A percentile compares a stretch with the other conserved stretches of the same genome.
These are phyloP conservation scores for Etia nguti DNA, from an alignment of 2,113 vertebrate species.

Conservation along the genomic window DNA sequence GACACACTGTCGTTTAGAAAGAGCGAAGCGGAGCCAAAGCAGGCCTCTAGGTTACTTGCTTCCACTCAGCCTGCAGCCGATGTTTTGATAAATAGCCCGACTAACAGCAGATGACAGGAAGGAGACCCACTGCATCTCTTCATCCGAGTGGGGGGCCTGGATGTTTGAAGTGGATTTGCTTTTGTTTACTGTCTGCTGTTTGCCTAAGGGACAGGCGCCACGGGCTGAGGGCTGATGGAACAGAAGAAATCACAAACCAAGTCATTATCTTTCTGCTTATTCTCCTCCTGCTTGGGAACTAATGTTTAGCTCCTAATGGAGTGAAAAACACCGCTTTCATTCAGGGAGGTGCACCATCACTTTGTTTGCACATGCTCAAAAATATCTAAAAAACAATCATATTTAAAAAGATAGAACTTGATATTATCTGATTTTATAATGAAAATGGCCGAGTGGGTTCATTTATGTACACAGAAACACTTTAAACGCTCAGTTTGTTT, in stretches of 20 bases:
- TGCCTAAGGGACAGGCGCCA: not conserved
- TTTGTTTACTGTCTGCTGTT: conserved; percentile 24
- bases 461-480: not conserved
- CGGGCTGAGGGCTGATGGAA: not conserved
- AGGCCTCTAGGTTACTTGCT: not conserved
- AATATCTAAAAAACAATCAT: not conserved
- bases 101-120: conserved; percentile 24
- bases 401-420: not conserved
- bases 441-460: not conserved
- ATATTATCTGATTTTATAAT: not conserved
- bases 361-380: not conserved
- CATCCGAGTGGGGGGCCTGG: not conserved
- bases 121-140: conserved; percentile 12
- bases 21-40: not conserved
- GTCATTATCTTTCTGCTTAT: not conserved
- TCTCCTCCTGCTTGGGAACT: not conserved
- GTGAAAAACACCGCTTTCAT: not conserved
- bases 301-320: not conserved
- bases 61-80: not conserved
- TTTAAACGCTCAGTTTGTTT: not conserved
- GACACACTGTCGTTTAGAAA: not conserved
- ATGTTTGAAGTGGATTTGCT: conserved; percentile 7
- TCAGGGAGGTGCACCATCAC: not conserved
- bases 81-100: conserved; percentile 23
- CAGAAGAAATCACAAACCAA: conserved; percentile 22